These are phyloP conservation scores for Lamellibrachia luymesi DNA, from an alignment of 1,140 invertebrate genomes.

Conservation along the genomic window DNA sequence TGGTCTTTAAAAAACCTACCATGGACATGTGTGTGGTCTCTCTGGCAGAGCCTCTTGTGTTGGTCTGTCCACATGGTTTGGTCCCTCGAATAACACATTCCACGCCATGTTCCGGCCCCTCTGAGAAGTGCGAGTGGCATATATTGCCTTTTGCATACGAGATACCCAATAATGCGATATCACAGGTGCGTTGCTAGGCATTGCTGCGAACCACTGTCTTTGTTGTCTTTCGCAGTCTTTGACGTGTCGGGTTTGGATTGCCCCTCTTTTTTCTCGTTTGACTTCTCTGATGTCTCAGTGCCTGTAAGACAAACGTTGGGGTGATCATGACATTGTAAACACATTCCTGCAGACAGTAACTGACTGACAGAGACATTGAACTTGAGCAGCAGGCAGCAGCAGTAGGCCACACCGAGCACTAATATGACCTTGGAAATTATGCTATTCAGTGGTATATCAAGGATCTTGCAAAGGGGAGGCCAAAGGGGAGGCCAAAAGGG, in stretches of 20 bases:
- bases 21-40: not conserved
- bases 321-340: not conserved
- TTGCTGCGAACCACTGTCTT: not conserved
- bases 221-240: not conserved
- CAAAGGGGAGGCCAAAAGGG: too few relatives aligned
- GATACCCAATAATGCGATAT: slow-evolving; percentile 31
- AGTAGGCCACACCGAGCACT: too few relatives aligned
- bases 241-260: not conserved
- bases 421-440: too few relatives aligned
- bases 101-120: not conserved
- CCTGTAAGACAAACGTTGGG: not conserved
- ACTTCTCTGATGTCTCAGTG: not conserved
- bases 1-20: not conserved
- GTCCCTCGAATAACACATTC: not conserved
- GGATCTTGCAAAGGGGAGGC: too few relatives aligned
- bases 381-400: too few relatives aligned
- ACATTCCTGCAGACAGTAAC: too few relatives aligned
- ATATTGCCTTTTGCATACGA: slow-evolving; percentile 61
- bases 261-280: not conserved
- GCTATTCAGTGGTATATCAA: too few relatives aligned
- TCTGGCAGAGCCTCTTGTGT: not conserved
- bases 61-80: not conserved
- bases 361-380: too few relatives aligned
- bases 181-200: not conserved
- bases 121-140: not conserved